Evolutionary conservation across 2,113 vertebrate genomes (phyloP), one percentile per base, ranked within the genome.

Genomic region (Saimiri boliviensis): DNA sequence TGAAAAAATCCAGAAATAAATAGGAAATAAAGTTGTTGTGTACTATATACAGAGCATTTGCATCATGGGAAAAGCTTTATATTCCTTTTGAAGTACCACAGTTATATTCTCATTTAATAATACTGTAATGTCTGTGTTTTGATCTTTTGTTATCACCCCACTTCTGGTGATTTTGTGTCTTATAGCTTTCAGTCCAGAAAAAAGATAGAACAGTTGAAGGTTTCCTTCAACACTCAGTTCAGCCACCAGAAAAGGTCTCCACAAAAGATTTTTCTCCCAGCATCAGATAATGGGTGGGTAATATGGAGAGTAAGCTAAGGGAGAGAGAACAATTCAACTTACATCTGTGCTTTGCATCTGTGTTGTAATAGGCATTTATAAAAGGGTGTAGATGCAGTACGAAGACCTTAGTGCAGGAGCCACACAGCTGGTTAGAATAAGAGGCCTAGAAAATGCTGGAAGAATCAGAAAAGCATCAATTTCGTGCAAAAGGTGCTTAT

Each of bases 1-100:
- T 83, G 11, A 20, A 94, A 95, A 94, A 86, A 85, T 74, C 42
- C 30, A 95, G 25, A 86, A 58, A 87, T 30, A 14, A 80, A 66
- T n/a, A 32, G 52, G 52, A 91, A 89, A 80, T 89, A 63, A 94
- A 71, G 70, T 84, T 94, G 35, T 23, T 93, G 0, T 80, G 82
- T 45, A 54, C 82, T 84, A 37, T 19, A 54, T 3, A 63, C 5
- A 40, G 8, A 49, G 9, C 32, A 73, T 79, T 94, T 68, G 30
- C 13, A 52, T 37, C 6, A 6, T 79, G 27, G 21, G 52, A n/a
- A 45, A 54, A 74, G 3, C 17, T 93, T 80, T 77, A 23, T 27
- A 45, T 73, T 95, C 54, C 74, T 37, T 87, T 68, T 40, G 47
- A 87, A 90, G 37, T 82, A 3, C 17, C 54, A 88, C 45, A 10